phyloP scores from a whole-genome alignment of 2,888 invertebrate species.

The Odontomyia ornata region DNA sequence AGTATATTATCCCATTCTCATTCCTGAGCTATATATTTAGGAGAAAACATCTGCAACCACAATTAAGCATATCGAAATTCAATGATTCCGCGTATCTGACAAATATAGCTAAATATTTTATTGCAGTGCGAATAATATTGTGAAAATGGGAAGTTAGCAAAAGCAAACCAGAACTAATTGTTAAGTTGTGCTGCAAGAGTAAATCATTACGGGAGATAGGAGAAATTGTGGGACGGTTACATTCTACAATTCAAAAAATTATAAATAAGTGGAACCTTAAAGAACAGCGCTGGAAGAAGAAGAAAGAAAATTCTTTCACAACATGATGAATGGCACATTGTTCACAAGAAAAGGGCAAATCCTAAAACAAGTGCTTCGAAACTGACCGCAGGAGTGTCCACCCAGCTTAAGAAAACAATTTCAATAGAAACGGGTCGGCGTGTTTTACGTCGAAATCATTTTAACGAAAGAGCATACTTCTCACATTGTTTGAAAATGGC shows the following conservation, averaged over 20 bases:
- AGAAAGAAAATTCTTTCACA: constrained; percentile 21
- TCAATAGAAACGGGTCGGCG: neutral
- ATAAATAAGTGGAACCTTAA: constrained; percentile 26
- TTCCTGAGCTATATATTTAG: too few relatives aligned
- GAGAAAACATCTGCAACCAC: too few relatives aligned
- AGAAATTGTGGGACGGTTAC: neutral
- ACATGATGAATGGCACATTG: neutral
- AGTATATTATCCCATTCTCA: too few relatives aligned
- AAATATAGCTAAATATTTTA: too few relatives aligned
- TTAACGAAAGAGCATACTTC: constrained; percentile 28
- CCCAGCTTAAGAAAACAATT: neutral
- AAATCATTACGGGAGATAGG: constrained; percentile 8
- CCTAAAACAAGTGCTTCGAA: constrained; percentile 11
- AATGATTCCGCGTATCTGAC: too few relatives aligned
- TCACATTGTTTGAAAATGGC: neutral
- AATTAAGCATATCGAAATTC: too few relatives aligned
- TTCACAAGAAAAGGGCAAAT: neutral
- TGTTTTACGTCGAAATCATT: neutral
- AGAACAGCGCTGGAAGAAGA: neutral
- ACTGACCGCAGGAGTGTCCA: neutral
- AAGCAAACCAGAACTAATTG: constrained; percentile 1
- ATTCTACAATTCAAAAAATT: constrained; percentile 5
- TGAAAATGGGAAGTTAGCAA: neutral
- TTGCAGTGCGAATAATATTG: too few relatives aligned
- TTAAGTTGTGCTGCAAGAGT: neutral